Percentiles rank a stretch among this genome's conserved stretches.
phyloP scores from a whole-genome alignment of 2,113 vertebrate species.

The Ammodramus savannarum region DNA sequence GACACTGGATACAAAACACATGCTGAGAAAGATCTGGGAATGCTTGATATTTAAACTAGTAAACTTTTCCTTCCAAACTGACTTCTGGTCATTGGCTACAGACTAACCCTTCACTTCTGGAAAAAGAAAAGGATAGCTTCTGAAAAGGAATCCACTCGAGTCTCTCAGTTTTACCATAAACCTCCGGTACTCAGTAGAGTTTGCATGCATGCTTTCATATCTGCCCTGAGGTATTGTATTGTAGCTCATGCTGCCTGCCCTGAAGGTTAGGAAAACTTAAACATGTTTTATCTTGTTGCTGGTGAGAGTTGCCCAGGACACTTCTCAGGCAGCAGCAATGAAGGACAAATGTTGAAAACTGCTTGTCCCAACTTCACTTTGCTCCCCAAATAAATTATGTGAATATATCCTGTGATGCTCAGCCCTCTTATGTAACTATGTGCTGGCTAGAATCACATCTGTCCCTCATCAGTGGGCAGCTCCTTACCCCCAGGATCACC shows the following conservation, averaged over 20 bases:
- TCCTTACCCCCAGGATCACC: neutral
- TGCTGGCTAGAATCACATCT: constrained; percentile 9
- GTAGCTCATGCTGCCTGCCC: neutral
- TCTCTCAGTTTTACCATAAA: constrained; percentile 41
- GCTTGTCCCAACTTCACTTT: constrained; percentile 17
- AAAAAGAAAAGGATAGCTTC: constrained; percentile 62
- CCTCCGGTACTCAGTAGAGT: constrained; percentile 41
- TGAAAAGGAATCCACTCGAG: constrained; percentile 26
- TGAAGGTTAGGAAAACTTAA: neutral
- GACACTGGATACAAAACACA: constrained; percentile 67
- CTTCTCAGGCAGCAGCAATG: neutral
- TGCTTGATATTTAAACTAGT: constrained; percentile 63
- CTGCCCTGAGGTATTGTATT: constrained; percentile 37
- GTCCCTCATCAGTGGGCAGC: neutral
- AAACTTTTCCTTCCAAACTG: constrained; percentile 52
- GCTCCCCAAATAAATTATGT: neutral
- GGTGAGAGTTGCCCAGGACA: neutral
- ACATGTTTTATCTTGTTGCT: neutral
- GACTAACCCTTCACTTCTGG: constrained; percentile 52
- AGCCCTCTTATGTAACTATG: neutral
- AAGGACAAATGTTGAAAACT: neutral
- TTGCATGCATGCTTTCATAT: neutral
- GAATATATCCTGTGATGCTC: constrained; percentile 17
- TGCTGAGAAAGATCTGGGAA: constrained; percentile 63
- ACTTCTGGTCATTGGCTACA: constrained; percentile 50